Percentiles rank a stretch among this genome's conserved stretches.
These are phyloP conservation scores for Microplitis mediator DNA, from an alignment of 1,140 invertebrate species.

Conservation along the genomic window DNA sequence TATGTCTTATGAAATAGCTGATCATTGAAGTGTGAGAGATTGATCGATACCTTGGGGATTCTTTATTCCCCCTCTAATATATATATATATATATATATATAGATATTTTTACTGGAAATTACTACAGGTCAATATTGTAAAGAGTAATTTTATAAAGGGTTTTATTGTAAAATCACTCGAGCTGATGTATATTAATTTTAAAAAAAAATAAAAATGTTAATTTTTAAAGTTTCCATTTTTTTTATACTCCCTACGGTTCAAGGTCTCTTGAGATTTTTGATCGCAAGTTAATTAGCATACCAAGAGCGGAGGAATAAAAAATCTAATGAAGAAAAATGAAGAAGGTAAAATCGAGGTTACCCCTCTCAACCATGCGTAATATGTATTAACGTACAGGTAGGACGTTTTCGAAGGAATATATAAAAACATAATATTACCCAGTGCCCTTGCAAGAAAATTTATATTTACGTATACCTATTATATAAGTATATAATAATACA, in stretches of 20 bases:
- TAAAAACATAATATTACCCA: neutral
- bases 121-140: neutral
- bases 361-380: slow-evolving; percentile 43
- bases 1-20: neutral
- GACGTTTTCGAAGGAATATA: slow-evolving; percentile 12
- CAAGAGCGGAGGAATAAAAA: slow-evolving; percentile 21
- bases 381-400: slow-evolving; percentile 35
- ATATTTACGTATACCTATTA: slow-evolving; percentile 8
- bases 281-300: slow-evolving; percentile 31
- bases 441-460: slow-evolving; percentile 5
- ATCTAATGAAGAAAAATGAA: slow-evolving; percentile 13
- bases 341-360: slow-evolving; percentile 25
- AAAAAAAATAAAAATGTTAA: no score
- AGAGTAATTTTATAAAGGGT: no score
- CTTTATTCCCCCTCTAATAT: neutral
- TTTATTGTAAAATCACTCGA: neutral
- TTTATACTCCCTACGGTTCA: no score
- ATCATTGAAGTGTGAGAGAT: slow-evolving; percentile 3
- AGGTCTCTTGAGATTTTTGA: slow-evolving; percentile 9
- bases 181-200: no score
- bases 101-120: neutral
- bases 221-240: no score
- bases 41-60: neutral
- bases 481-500: neutral
- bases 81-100: neutral